phyloP scores from a whole-genome alignment of 37 sponge, comb jelly and placozoan genomes.

The Lycopodina hypogea region DNA sequence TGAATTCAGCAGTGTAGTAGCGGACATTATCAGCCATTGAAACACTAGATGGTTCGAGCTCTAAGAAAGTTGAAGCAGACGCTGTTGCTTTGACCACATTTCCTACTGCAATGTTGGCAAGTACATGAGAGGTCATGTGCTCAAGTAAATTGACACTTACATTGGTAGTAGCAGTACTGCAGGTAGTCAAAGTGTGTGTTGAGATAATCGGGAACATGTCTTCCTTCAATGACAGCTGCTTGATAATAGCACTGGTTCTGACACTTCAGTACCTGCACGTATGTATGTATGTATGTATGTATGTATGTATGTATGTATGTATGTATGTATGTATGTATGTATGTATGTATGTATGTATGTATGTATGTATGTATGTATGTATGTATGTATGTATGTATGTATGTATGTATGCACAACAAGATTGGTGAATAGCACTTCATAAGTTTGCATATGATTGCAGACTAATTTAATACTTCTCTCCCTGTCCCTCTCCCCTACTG shows the following conservation, averaged over 20 bases:
- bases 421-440: too few relatives aligned
- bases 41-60: conserved; percentile 40
- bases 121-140: neutral
- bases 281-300: too few relatives aligned
- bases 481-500: too few relatives aligned
- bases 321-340: neutral
- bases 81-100: conserved; percentile 38
- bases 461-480: too few relatives aligned
- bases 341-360: too few relatives aligned
- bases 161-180: conserved; percentile 57
- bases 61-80: conserved; percentile 47
- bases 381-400: neutral
- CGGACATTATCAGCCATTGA: conserved; percentile 50
- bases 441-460: too few relatives aligned
- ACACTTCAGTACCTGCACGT: conserved; percentile 42
- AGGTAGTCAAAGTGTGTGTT: conserved; percentile 54
- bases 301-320: too few relatives aligned
- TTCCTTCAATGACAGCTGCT: conserved; percentile 35
- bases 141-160: conserved; percentile 20
- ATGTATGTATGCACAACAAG: too few relatives aligned
- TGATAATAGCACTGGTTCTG: conserved; percentile 28
- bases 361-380: neutral
- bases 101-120: conserved; percentile 32
- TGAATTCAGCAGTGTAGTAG: conserved; percentile 29
- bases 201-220: conserved; percentile 5